Percentiles rank a stretch among this genome's conserved stretches.
Conservation (phyloP, 1,140 invertebrate species). For the Magallana ariakensis region DNA sequence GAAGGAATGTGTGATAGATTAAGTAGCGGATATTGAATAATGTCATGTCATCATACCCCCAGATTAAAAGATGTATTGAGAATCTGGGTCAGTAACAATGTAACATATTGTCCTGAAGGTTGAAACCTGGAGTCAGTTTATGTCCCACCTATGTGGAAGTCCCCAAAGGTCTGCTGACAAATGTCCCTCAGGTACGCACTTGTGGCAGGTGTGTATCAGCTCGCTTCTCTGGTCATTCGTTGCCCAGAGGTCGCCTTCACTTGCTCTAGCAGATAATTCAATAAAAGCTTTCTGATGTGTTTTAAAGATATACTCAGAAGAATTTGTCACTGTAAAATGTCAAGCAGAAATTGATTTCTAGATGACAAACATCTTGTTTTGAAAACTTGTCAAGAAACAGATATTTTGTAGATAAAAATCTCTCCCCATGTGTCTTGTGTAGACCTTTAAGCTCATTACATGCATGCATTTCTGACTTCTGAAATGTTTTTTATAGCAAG, state of each 20-base stretch:
- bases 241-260: slow-evolving; percentile 21
- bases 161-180: slow-evolving; percentile 22
- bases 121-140: slow-evolving; percentile 11
- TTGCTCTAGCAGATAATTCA: slow-evolving; percentile 12
- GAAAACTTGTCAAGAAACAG: neutral
- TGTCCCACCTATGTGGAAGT: neutral
- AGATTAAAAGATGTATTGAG: slow-evolving; percentile 28
- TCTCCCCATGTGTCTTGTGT: neutral
- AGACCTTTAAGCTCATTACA: slow-evolving; percentile 15
- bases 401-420: neutral
- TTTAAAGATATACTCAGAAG: slow-evolving; percentile 2
- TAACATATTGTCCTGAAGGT: slow-evolving; percentile 13
- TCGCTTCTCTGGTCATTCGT: slow-evolving; percentile 5
- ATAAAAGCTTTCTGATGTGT: slow-evolving; percentile 21
- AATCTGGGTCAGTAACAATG: slow-evolving; percentile 10
- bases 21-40: slow-evolving; percentile 32
- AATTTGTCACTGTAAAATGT: slow-evolving; percentile 29
- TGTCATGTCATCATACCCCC: slow-evolving; percentile 27
- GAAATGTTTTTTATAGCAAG: neutral
- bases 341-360: slow-evolving; percentile 18
- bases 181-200: slow-evolving; percentile 14
- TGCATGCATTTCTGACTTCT: neutral
- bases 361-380: slow-evolving; percentile 1
- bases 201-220: slow-evolving; percentile 34
- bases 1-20: slow-evolving; percentile 36